A percentile compares a stretch with the other conserved stretches of the same genome.
Evolutionary conservation across 23 tunicate species (phyloP).

Genomic region (Diplosoma virens): DNA sequence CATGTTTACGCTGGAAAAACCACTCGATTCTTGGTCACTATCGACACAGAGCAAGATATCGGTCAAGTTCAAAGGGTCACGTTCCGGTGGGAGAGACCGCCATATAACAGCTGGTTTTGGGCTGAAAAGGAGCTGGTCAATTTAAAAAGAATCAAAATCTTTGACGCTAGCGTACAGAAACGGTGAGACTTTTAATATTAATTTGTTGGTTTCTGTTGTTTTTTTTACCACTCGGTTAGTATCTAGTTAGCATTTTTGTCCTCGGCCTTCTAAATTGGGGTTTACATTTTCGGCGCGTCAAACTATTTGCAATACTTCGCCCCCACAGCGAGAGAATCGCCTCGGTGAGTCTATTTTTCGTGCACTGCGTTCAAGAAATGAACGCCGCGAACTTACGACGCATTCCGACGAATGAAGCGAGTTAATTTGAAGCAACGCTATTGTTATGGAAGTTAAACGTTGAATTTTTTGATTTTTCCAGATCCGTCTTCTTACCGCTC

Average conservation of each 20-base stretch:
- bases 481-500: conserved; percentile 48
- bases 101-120: conserved; percentile 57
- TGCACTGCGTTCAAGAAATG: no score
- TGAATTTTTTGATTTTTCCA: not conserved
- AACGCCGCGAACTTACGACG: no score
- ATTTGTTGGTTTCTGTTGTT: no score
- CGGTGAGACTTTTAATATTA: conserved; percentile 30
- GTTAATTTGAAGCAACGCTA: no score
- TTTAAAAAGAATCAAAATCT: conserved; percentile 65
- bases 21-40: conserved; percentile 70
- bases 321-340: no score
- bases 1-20: conserved; percentile 73
- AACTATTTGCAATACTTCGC: no score
- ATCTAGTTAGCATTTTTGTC: no score
- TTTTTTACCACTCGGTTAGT: no score
- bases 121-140: conserved; percentile 49
- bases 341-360: no score
- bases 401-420: no score
- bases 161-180: conserved; percentile 58
- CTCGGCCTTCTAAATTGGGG: no score
- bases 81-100: conserved; percentile 73
- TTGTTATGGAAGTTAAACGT: not conserved
- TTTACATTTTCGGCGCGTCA: no score
- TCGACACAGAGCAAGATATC: conserved; percentile 52
- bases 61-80: conserved; percentile 58